These are phyloP conservation scores for Arizona elegans DNA, from an alignment of 2,113 vertebrate species.

Conservation along the genomic window DNA sequence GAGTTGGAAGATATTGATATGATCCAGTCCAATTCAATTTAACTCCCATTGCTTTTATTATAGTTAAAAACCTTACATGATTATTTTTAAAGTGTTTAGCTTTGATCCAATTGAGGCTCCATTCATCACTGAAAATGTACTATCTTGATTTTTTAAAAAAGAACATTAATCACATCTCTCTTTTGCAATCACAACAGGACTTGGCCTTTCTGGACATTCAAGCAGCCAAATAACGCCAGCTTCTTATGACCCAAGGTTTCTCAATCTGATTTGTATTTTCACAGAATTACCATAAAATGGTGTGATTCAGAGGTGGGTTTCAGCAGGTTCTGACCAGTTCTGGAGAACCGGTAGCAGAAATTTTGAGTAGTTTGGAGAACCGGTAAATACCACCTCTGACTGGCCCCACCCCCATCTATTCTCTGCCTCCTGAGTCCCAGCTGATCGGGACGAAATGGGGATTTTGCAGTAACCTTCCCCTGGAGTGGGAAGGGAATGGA, in stretches of 20 bases:
- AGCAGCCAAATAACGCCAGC: slow-evolving; percentile 33
- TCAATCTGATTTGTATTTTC: slow-evolving; percentile 53
- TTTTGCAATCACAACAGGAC: slow-evolving; percentile 28
- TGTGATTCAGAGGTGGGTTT: neutral
- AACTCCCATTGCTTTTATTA: neutral
- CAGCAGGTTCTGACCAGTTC: too few species aligned
- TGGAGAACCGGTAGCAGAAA: too few species aligned
- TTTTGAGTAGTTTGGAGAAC: too few species aligned
- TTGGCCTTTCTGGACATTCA: slow-evolving; percentile 38
- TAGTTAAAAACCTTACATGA: neutral
- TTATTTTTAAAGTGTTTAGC: neutral
- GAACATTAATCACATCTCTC: slow-evolving; percentile 10
- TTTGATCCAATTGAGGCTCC: neutral
- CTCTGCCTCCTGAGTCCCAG: too few species aligned
- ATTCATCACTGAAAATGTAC: neutral
- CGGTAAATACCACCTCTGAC: too few species aligned
- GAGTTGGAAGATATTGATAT: neutral
- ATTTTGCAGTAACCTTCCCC: too few species aligned
- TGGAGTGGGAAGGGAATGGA: too few species aligned
- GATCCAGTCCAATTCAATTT: neutral
- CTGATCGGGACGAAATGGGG: too few species aligned
- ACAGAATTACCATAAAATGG: slow-evolving; percentile 47
- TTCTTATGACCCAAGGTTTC: slow-evolving; percentile 49
- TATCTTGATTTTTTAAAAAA: slow-evolving; percentile 19
- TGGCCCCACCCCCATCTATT: too few species aligned